Evolutionary conservation across 2,113 vertebrate species (phyloP).

Genomic region (Tonatia bakeri): DNA sequence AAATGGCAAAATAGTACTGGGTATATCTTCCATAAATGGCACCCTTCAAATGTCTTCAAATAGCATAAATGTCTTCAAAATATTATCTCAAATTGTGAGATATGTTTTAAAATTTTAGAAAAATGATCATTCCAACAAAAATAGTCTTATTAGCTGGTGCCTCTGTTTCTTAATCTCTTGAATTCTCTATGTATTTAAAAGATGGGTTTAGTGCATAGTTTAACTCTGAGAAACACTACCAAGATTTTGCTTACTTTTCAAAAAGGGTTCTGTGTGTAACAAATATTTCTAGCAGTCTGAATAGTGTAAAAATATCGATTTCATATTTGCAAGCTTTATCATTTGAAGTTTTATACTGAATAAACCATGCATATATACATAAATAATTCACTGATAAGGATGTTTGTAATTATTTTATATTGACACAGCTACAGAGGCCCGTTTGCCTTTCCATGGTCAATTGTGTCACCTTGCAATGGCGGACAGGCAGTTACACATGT

Average conservation of each 20-base stretch:
- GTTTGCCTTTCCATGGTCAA: background rate
- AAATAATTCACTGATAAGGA: background rate
- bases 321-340: background rate
- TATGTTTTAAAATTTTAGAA: background rate
- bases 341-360: background rate
- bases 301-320: background rate
- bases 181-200: background rate
- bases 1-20: background rate
- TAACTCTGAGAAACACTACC: background rate
- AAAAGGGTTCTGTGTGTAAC: background rate
- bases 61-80: background rate
- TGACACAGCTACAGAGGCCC: background rate
- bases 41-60: background rate
- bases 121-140: background rate
- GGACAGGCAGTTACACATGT: background rate
- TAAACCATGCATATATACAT: background rate
- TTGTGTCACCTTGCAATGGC: background rate
- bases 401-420: background rate
- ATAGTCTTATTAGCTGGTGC: background rate
- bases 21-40: background rate
- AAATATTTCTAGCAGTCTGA: background rate
- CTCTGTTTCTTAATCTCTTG: background rate
- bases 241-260: background rate
- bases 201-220: background rate
- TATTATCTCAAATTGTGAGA: background rate